Base-by-base conservation (phyloP, 2,797 vertebrate genomes). In the Arremon brunneinucha region DNA sequence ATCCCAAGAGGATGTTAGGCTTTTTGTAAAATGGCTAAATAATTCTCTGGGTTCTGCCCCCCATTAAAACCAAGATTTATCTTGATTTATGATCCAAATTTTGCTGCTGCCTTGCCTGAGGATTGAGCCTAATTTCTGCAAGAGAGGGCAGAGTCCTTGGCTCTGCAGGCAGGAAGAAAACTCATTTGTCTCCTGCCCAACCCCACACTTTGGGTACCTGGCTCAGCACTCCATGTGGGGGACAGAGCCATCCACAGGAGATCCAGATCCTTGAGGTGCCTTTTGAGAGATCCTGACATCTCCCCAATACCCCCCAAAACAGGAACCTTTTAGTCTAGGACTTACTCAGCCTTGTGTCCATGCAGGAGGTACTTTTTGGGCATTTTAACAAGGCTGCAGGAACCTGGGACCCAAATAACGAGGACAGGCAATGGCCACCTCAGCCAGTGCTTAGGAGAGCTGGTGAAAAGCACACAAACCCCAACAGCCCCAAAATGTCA, bases 161-260 rank as follows among this genome's bases (percentile, higher is more conserved):
- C 62, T 44, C 32, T 14, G 62, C 21, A 19, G 26, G 53, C 34
- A 41, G 49, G 27, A 43, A 6, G 32, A 83, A 87, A 89, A 59
- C 10, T 28, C 47, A 2, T 23, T 34, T 55, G 30, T 15, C 49
- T 76, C 24, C 60, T 70, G 47, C 71, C 69, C 60, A 11, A 13
- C 68, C 56, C 2, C 26, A 43, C 52, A 5, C 6, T 70, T 74
- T 19, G 70, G 44, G 64, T 39, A 32, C 50, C n/a, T 57, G 39
- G 50, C 83, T 49, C 34, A 4, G 56, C 0, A 0, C 24, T 64
- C 23, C 30, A 0, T 0, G 6, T 0, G 0, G 37, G 37, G 50
- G 49, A 19, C 55, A 37, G 24, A 32, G 53, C 71, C 50, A 44
- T 9, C 55, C 43, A 10, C 2, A 1, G 34, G 43, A 56, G 16